Evolutionary conservation across 2,888 invertebrate species (phyloP), one percentile per base, ranked within the genome.

Genomic region (Lepidonotus clava): DNA sequence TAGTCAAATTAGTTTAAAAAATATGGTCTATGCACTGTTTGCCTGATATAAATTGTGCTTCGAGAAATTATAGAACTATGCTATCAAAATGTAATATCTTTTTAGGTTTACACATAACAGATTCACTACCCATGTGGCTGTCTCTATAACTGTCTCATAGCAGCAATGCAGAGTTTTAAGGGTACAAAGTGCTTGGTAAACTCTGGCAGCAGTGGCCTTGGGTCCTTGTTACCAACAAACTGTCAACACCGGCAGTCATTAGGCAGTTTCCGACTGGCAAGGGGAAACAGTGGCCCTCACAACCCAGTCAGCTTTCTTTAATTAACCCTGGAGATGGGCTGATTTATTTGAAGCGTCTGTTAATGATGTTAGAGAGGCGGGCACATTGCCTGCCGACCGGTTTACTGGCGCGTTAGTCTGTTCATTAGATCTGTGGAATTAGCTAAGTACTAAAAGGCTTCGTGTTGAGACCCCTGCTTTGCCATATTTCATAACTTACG

Each of bases 331-430:
- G 61, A 24, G 61, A 61, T 61, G 1, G 61, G 61, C 61, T 61
- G 61, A 61, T 61, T 8, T 61, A 61, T 61, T 24, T 28, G 21
- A 61, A 24, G n/a, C 28, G 24, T 18, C 28, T 61, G 61, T 24
- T 61, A 61, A 61, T 61, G 61, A 61, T 61, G 61, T 61, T 61
- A 61, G 61, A 61, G 24, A 61, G 61, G 61, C 61, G 28, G 61
- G 28, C 28, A n/a, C 61, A 61, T 28, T 61, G 61, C 8, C 11
- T 28, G 28, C 61, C 28, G n/a, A 24, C 21, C 28, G 14, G 61
- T 24, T 61, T 61, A 61, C 61, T 61, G 28, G 24, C 61, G 24
- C 28, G 28, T 61, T 61, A 61, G 61, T 24, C 61, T n/a, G 61
- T 28, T 61, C 61, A 61, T 61, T 61, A 61, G 61, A 32, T 14